These are phyloP conservation scores for Hydrotaea cyrtoneurina DNA, from an alignment of 2,888 invertebrate species.

Conservation along the genomic window DNA sequence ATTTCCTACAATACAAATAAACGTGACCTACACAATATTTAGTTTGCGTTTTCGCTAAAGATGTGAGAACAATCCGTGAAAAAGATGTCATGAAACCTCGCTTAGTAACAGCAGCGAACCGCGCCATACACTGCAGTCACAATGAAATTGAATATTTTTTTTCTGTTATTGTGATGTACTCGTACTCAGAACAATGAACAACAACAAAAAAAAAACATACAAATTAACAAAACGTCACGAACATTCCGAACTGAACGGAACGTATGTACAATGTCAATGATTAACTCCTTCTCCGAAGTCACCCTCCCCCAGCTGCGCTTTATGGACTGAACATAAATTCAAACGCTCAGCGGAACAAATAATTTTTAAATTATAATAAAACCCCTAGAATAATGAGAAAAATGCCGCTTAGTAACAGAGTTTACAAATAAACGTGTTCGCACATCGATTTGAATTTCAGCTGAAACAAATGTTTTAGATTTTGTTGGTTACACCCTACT, in stretches of 20 bases:
- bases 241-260: conserved; percentile 25
- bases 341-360: conserved; percentile 22
- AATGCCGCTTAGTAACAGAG: conserved; percentile 47
- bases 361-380: conserved; percentile 20
- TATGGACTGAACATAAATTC: conserved; percentile 4
- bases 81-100: conserved; percentile 17
- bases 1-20: background rate
- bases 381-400: conserved; percentile 18
- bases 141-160: conserved; percentile 15
- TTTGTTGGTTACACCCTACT: conserved; percentile 10
- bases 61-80: conserved; percentile 3
- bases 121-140: background rate
- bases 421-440: background rate
- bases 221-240: conserved; percentile 50
- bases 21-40: conserved; percentile 24
- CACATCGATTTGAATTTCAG: conserved; percentile 9
- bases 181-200: background rate
- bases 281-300: background rate
- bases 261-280: conserved; percentile 32
- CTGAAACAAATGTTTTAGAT: conserved; percentile 1
- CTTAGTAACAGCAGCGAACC: conserved; percentile 23
- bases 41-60: conserved; percentile 3
- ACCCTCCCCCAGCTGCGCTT: background rate
- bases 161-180: background rate
- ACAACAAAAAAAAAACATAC: background rate